A percentile compares a stretch with the other conserved stretches of the same genome.
These are phyloP conservation scores for Patiria pectinifera DNA, from an alignment of 53 echinoderm and acorn worm genomes.

Conservation along the genomic window DNA sequence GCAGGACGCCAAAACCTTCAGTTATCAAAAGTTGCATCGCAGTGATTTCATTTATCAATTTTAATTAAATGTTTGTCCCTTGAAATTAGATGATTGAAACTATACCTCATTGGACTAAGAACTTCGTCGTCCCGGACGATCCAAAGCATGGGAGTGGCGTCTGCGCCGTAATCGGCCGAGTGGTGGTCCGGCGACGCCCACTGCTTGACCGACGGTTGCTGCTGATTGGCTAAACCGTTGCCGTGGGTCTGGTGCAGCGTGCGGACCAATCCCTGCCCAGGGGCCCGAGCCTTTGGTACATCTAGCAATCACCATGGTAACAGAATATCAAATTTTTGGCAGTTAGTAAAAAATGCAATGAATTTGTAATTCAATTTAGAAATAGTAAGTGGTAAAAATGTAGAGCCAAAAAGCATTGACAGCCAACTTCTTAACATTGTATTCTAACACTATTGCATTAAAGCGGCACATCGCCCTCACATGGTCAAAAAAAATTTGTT, in stretches of 20 bases:
- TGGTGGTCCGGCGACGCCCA: conserved; percentile 23
- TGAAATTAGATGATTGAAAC: no score
- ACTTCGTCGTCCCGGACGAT: conserved; percentile 63
- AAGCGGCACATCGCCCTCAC: no score
- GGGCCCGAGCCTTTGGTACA: conserved; percentile 69
- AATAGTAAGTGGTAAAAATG: no score
- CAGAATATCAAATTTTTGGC: background rate
- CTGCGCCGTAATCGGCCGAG: background rate
- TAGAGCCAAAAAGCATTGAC: no score
- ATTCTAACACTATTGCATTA: no score
- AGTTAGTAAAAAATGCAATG: background rate
- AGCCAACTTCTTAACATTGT: no score
- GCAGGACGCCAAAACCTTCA: no score
- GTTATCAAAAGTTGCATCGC: no score
- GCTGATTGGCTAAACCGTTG: conserved; percentile 42
- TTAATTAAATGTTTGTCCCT: no score
- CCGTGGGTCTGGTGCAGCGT: conserved; percentile 77
- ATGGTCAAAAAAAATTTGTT: no score
- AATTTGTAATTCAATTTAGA: no score
- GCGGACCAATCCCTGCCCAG: conserved; percentile 70
- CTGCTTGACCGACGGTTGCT: conserved; percentile 43
- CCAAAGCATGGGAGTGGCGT: conserved; percentile 77
- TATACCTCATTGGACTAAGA: conserved; percentile 75
- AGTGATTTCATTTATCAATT: no score
- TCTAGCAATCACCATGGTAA: conserved; percentile 55